Conservation (phyloP, 2,797 vertebrate species). For the Leptoclinus maculatus region DNA sequence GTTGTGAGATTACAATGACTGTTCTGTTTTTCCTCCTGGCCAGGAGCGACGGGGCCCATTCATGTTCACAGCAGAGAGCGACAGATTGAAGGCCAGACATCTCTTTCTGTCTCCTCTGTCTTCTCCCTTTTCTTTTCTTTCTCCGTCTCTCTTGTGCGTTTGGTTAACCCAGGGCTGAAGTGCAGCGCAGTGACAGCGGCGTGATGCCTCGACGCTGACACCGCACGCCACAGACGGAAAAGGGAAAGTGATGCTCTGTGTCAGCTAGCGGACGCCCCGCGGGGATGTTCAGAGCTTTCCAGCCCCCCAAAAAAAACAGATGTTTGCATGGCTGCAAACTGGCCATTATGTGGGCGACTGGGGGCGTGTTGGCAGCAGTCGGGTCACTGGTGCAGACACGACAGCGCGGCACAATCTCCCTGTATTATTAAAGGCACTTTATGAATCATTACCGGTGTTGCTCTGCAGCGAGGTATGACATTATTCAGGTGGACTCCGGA, state of each 20-base stretch:
- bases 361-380: slow-evolving; percentile 44
- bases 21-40: slow-evolving; percentile 63
- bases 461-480: slow-evolving; percentile 37
- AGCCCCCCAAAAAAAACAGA: slow-evolving; percentile 48
- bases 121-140: not conserved
- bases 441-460: slow-evolving; percentile 36
- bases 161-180: slow-evolving; percentile 59
- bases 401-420: not conserved
- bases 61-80: slow-evolving; percentile 48
- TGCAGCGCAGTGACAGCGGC: slow-evolving; percentile 47
- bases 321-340: slow-evolving; percentile 63
- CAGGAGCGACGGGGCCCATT: slow-evolving; percentile 52
- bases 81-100: slow-evolving; percentile 70
- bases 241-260: slow-evolving; percentile 58
- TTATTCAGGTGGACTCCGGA: slow-evolving; percentile 37
- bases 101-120: slow-evolving; percentile 46
- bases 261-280: slow-evolving; percentile 55
- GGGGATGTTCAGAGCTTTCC: slow-evolving; percentile 59
- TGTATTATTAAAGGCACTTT: slow-evolving; percentile 17
- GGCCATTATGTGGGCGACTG: slow-evolving; percentile 47
- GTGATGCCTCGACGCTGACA: slow-evolving; percentile 56
- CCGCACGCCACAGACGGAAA: slow-evolving; percentile 28
- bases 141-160: slow-evolving; percentile 18
- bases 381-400: slow-evolving; percentile 16
- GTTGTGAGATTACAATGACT: slow-evolving; percentile 62